Base-by-base conservation (phyloP, 2,888 invertebrate species). In the Oscheius myriophilus region DNA sequence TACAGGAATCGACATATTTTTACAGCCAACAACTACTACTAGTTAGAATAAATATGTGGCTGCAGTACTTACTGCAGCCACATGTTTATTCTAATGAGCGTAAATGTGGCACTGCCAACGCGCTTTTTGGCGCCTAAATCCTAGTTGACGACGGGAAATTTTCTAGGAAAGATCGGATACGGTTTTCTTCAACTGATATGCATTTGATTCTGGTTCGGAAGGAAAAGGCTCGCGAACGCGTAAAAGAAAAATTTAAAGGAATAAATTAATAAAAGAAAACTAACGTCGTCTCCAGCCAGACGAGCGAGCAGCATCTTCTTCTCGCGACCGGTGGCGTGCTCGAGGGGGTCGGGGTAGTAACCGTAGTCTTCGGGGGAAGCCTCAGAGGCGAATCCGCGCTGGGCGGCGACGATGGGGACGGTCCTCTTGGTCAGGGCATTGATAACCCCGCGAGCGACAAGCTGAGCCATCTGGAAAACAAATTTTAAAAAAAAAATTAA, bases 241-340 rank as follows among this genome's bases (percentile, higher is more conserved):
- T 33, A n/a, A 11, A 4, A 6, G 49, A 18, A 2, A 52, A 52
- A 52, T 6, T 52, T 12, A 33, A 33, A 33, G 21, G 1, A 25
- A 23, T 21, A 11, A 61, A 12, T 49, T 3, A 12, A 1, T 2
- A 54, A 54, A 45, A 54, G 23, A 16, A 62, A 67, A 81, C 86
- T 88, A 86, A 91, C 91, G 78, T 94, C 93, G 86, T 95, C 92
- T 78, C 96, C 96, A 68, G 93, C 92, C 81, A 92, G 91, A 87
- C 92, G 90, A 39, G 94, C 93, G 78, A 95, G 88, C 81, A 96
- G 88, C 89, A 96, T 95, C 86, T 92, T 92, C 88, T 94, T 93
- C 87, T 96, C 95, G 78, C 94, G 87, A 61, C 96, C 96, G 41
- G 95, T 95, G 26, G 95, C 93, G 87, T 94, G 93, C 86, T 96